Evolutionary conservation across 1,140 invertebrate genomes (phyloP).

Genomic region (Papilio aristodemus): DNA sequence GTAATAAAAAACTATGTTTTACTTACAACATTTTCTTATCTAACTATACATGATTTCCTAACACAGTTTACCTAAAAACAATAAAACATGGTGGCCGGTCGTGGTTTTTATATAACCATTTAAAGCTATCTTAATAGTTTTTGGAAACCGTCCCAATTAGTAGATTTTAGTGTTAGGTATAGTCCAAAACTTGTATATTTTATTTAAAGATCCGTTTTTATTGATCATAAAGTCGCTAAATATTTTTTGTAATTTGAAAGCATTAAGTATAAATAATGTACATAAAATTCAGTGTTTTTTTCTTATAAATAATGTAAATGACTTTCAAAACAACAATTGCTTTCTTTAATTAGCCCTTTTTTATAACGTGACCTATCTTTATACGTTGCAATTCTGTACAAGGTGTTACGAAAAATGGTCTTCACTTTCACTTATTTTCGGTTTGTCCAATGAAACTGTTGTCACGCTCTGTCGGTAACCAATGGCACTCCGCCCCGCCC

Average conservation of each 20-base stretch:
- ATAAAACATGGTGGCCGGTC: not conserved
- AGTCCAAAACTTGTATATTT: too few species aligned
- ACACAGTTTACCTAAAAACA: too few species aligned
- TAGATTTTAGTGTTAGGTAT: too few species aligned
- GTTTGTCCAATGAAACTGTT: slow-evolving; percentile 74
- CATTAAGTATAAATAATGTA: too few species aligned
- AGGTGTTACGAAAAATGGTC: slow-evolving; percentile 59
- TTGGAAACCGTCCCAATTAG: not conserved
- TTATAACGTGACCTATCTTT: slow-evolving; percentile 51
- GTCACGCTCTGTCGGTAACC: slow-evolving; percentile 74
- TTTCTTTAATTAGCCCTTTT: slow-evolving; percentile 33
- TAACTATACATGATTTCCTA: too few species aligned
- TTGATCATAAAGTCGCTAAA: too few species aligned
- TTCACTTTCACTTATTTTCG: slow-evolving; percentile 72
- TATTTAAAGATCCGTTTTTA: too few species aligned
- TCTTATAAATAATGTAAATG: too few species aligned
- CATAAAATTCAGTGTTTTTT: too few species aligned
- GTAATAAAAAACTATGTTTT: too few species aligned
- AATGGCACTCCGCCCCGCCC: slow-evolving; percentile 73
- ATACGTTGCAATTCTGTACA: slow-evolving; percentile 63
- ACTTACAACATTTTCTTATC: too few species aligned
- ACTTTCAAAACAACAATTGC: not conserved
- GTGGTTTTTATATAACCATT: not conserved
- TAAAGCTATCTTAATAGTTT: not conserved
- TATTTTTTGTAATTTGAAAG: too few species aligned